Conservation (phyloP, 2,888 invertebrate species). For the Tenthredo distinguenda region DNA sequence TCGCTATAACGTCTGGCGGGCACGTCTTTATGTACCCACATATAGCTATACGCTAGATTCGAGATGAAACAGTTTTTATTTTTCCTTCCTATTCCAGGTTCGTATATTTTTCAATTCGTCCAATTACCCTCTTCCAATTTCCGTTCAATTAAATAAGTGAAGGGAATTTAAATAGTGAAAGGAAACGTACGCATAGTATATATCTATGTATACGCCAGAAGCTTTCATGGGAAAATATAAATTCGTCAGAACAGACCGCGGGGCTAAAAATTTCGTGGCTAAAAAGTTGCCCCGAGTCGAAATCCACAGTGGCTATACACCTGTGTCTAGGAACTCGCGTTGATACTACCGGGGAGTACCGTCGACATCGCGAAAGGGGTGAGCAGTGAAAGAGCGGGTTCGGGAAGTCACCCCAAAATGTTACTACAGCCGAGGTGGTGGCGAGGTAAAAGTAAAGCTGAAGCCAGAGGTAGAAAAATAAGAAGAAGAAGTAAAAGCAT, state of each 20-base stretch:
- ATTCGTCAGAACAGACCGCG: neutral
- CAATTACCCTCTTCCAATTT: neutral
- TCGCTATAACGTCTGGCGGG: neutral
- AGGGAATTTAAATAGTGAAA: too few relatives aligned
- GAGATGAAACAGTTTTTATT: neutral
- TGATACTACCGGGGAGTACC: neutral
- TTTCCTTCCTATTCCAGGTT: neutral
- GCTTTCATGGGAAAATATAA: neutral
- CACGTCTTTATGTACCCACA: conserved; percentile 15
- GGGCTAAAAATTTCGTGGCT: neutral
- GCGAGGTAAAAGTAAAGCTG: neutral
- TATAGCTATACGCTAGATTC: neutral
- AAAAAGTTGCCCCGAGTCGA: too few relatives aligned
- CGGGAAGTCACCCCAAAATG: neutral
- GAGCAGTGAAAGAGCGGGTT: neutral
- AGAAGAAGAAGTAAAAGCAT: neutral
- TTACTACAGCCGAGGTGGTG: neutral
- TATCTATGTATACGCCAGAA: neutral
- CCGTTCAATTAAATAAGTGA: neutral
- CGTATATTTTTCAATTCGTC: neutral
- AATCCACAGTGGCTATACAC: neutral
- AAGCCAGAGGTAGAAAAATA: neutral
- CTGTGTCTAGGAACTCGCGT: neutral
- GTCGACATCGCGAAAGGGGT: neutral
- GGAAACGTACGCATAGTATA: neutral